These are phyloP conservation scores for Caenorhabditis imperialis DNA, from an alignment of 2,888 invertebrate genomes.

Conservation along the genomic window DNA sequence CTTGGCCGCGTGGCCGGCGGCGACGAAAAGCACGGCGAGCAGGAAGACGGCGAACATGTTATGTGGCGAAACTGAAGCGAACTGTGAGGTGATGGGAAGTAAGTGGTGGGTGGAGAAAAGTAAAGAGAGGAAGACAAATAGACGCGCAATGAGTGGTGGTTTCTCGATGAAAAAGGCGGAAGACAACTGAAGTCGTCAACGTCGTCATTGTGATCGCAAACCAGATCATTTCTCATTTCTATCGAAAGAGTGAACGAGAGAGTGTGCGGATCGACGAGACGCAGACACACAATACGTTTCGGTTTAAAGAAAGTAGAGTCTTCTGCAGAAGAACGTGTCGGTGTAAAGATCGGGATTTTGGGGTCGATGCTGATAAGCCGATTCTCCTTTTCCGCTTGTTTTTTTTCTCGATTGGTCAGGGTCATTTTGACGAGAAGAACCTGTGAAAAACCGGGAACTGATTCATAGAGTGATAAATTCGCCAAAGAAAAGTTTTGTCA, in stretches of 20 bases:
- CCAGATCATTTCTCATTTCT: conserved; percentile 29
- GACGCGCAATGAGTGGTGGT: conserved; percentile 10
- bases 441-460: too few species aligned
- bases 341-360: too few species aligned
- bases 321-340: neutral
- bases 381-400: too few species aligned
- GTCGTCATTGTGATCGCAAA: conserved; percentile 41
- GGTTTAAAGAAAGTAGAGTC: conserved; percentile 1
- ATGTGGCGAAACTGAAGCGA: neutral
- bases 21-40: conserved; percentile 17
- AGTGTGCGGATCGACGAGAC: conserved; percentile 15
- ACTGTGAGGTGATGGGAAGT: too few species aligned
- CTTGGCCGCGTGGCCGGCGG: conserved; percentile 32
- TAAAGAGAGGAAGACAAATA: conserved; percentile 14
- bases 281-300: too few species aligned
- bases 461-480: too few species aligned
- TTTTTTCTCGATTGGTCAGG: too few species aligned
- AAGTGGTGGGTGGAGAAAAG: conserved; percentile 10
- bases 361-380: too few species aligned
- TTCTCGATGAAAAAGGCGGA: conserved; percentile 26
- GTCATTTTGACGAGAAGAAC: too few species aligned
- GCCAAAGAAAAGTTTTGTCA: too few species aligned
- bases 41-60: conserved; percentile 34
- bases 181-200: conserved; percentile 10
- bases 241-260: conserved; percentile 15